phyloP scores from a whole-genome alignment of 2,113 vertebrate genomes.

The Ailuropoda melanoleuca region DNA sequence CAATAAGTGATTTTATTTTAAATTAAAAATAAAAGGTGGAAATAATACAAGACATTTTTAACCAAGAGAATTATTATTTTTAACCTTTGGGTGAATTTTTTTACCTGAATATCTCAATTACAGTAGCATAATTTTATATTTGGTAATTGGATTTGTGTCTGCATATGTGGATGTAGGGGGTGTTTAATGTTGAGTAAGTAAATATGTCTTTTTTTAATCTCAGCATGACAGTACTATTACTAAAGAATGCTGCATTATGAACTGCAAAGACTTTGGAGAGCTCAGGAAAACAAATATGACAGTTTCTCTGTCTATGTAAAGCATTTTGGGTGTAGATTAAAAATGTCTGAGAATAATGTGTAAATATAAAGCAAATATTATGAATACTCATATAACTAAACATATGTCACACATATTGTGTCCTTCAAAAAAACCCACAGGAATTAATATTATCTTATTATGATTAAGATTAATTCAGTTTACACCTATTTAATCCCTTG shows the following conservation, averaged over 20 bases:
- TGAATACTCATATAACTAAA: not conserved
- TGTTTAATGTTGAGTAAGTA: not conserved
- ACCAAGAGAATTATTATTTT: not conserved
- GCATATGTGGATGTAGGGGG: not conserved
- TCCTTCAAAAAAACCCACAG: not conserved
- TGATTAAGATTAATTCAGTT: not conserved
- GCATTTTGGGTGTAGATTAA: not conserved
- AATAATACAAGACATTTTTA: slow-evolving; percentile 6
- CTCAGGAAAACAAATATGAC: not conserved
- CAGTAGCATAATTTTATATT: not conserved
- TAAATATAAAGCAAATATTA: not conserved
- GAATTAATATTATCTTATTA: not conserved
- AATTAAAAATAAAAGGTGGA: not conserved
- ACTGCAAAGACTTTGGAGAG: not conserved
- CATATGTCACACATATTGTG: not conserved
- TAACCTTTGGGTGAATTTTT: not conserved
- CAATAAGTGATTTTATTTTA: not conserved
- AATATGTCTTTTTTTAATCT: not conserved
- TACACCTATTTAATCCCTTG: not conserved
- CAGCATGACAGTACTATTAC: not conserved
- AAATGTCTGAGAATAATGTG: not conserved
- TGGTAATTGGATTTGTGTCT: not conserved
- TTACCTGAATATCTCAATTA: not conserved
- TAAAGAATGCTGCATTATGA: not conserved
- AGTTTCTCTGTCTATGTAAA: not conserved